phyloP scores from a whole-genome alignment of 2,888 invertebrate species.

The Drosophila seclusa region DNA sequence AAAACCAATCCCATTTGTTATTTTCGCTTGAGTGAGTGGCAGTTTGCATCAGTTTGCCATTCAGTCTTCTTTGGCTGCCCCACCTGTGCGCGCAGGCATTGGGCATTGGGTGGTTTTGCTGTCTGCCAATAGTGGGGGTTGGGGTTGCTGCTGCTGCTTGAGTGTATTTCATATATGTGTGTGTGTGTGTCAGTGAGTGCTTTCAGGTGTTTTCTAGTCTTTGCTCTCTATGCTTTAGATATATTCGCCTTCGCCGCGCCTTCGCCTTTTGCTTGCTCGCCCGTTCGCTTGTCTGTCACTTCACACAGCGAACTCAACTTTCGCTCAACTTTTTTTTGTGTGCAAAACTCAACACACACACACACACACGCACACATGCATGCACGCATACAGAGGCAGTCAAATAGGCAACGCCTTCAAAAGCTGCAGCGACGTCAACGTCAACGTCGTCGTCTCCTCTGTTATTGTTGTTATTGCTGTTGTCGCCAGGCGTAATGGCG shows the following conservation, averaged over 20 bases:
- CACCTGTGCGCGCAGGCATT: conserved; percentile 68
- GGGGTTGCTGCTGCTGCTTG: conserved; percentile 30
- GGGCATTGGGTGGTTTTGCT: conserved; percentile 52
- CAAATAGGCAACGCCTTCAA: conserved; percentile 83
- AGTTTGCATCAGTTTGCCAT: conserved; percentile 83
- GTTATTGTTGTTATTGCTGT: conserved; percentile 6
- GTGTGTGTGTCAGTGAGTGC: conserved; percentile 59
- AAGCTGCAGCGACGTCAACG: conserved; percentile 61
- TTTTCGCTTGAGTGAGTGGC: conserved; percentile 85
- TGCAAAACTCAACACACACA: conserved; percentile 37
- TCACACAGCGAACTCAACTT: conserved; percentile 57
- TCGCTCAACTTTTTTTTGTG: conserved; percentile 65
- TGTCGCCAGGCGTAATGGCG: conserved; percentile 49
- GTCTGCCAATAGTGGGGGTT: conserved; percentile 1
- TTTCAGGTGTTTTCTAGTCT: conserved; percentile 74
- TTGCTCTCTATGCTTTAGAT: conserved; percentile 45
- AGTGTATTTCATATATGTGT: conserved; percentile 18
- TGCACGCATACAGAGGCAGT: conserved; percentile 40
- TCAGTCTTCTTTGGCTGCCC: conserved; percentile 73
- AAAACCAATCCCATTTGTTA: conserved; percentile 86
- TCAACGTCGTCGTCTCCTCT: conserved; percentile 7
- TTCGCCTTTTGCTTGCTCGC: conserved; percentile 35
- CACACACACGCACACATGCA: conserved; percentile 36
- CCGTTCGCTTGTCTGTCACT: conserved; percentile 60
- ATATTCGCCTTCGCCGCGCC: conserved; percentile 19